These are phyloP conservation scores for Hoplias malabaricus DNA, from an alignment of 2,113 vertebrate genomes.

Conservation along the genomic window DNA sequence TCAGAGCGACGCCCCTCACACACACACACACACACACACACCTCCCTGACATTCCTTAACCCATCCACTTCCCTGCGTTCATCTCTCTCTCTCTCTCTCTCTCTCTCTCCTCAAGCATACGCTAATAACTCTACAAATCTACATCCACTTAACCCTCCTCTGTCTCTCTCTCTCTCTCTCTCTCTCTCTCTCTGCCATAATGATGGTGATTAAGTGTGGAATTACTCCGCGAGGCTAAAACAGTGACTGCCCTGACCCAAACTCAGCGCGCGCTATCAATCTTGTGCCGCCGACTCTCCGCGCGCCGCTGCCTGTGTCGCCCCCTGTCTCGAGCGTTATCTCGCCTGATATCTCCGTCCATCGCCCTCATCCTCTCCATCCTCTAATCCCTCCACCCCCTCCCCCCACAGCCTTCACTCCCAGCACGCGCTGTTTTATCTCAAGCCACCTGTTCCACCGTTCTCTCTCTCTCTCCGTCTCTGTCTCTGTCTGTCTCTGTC, in stretches of 20 bases:
- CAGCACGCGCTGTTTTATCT: slow-evolving; percentile 11
- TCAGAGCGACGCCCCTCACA: slow-evolving; percentile 1
- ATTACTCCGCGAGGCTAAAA: slow-evolving; percentile 55
- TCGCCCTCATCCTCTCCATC: slow-evolving; percentile 18
- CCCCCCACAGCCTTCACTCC: slow-evolving; percentile 14
- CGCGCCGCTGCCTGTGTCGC: slow-evolving; percentile 19
- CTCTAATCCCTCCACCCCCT: background rate
- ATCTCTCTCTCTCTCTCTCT: slow-evolving; percentile 8
- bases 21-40: slow-evolving; percentile 59
- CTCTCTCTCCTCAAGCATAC: slow-evolving; percentile 47
- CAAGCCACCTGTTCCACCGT: background rate
- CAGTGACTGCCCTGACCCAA: slow-evolving; percentile 53
- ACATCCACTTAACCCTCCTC: slow-evolving; percentile 50
- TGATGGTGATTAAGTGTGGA: slow-evolving; percentile 64
- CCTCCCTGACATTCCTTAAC: slow-evolving; percentile 66
- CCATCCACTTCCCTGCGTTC: slow-evolving; percentile 62
- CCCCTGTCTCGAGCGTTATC: slow-evolving; percentile 32
- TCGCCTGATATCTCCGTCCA: slow-evolving; percentile 34
- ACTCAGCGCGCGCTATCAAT: slow-evolving; percentile 59
- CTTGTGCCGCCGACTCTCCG: slow-evolving; percentile 39
- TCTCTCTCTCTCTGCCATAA: slow-evolving; percentile 51
- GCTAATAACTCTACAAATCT: slow-evolving; percentile 66
- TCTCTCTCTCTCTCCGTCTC: background rate
- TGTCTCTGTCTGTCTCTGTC: background rate
- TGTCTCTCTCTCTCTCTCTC: slow-evolving; percentile 26